Evolutionary conservation across 2,797 vertebrate species (phyloP), one percentile per base, ranked within the genome.

Genomic region (Zenarchopterus dispar): DNA sequence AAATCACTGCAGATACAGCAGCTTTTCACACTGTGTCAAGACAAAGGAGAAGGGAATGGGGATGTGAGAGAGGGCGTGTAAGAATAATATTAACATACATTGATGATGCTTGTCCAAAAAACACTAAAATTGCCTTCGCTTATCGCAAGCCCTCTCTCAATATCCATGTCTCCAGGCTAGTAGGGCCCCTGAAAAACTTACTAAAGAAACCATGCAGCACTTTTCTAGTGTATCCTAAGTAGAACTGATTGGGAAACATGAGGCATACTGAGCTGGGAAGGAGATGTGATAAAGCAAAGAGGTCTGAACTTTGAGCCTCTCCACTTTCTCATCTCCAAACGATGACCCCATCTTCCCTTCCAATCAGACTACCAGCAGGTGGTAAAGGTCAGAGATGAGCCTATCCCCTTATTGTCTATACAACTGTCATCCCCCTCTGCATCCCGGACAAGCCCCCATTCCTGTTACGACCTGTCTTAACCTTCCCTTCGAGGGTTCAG

Each of bases 201-300:
- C 92, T 91, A 92, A 90, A 94, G 70, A 94, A 93, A 95, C 92
- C 97, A 98, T 98, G 97, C 97, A 97, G 87, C 86, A 81, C 93
- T 94, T 77, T 93, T 78, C 89, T 89, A 93, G 18, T 21, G 92
- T 94, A 94, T 94, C 94, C 91, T 93, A 93, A 95, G 93, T 94
- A 94, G 93, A 95, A 92, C 95, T 94, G 88, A 88, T 77, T 84
- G 84, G 91, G 91, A 88, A 82, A 83, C 86, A 66, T 46, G 61
- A 42, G 59, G 57, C 46, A 71, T 60, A 60, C 56, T 44, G 31
- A 66, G 57, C 31, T 21, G 5, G 24, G 33, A 48, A 33, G 52
- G 42, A 62, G 56, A 65, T 57, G 36, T 21, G 71, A 69, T 71
- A 67, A 73, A 70, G 75, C 18, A 7, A 58, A 70, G 75, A 64